These are phyloP conservation scores for Periophthalmus modestus DNA, from an alignment of 2,113 vertebrate genomes.

Conservation along the genomic window DNA sequence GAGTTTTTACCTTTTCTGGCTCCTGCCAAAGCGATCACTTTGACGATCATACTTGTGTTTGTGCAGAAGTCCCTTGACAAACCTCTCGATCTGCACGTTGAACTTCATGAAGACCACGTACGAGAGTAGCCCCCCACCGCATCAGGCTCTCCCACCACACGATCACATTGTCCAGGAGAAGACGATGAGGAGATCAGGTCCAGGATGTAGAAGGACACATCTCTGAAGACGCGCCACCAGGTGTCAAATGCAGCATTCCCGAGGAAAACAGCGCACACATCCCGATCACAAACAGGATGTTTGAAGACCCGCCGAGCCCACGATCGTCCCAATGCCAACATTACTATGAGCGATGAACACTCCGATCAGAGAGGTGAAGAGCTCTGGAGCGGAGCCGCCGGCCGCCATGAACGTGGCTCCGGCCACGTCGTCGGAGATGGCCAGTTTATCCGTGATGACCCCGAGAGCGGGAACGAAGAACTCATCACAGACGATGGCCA, in stretches of 20 bases:
- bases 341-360: constrained; percentile 98
- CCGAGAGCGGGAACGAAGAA: constrained; percentile 94
- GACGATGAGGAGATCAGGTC: constrained; percentile 92
- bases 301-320: constrained; percentile 97
- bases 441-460: constrained; percentile 88
- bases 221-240: constrained; percentile 98
- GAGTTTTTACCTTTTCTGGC: constrained; percentile 79
- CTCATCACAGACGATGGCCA: constrained; percentile 97
- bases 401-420: constrained; percentile 98
- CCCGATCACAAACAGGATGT: constrained; percentile 96
- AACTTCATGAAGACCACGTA: constrained; percentile 94
- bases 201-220: no score
- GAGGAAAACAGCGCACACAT: constrained; percentile 94
- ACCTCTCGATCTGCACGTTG: constrained; percentile 83
- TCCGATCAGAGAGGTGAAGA: no score
- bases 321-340: constrained; percentile 95
- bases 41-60: constrained; percentile 83
- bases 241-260: constrained; percentile 91
- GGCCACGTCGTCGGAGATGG: constrained; percentile 94
- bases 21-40: constrained; percentile 80
- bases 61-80: constrained; percentile 83
- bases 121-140: constrained; percentile 82
- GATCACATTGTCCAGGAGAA: constrained; percentile 95
- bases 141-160: constrained; percentile 94
- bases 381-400: constrained; percentile 93